Evolutionary conservation across 2,113 vertebrate species (phyloP), one percentile per base, ranked within the genome.

Genomic region (Dolichotis patagonum): DNA sequence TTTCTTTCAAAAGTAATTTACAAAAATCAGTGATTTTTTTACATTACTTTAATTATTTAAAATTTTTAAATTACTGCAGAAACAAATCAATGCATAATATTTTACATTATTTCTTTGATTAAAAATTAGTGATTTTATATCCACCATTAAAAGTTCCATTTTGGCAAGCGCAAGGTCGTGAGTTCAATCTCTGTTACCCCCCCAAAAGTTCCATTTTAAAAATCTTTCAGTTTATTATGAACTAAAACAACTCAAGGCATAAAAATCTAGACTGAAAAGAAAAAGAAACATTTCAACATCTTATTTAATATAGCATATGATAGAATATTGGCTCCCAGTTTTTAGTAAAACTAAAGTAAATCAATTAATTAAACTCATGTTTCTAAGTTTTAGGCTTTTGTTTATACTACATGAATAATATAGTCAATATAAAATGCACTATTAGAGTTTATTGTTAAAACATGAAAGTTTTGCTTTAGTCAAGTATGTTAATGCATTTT

Each of bases 291-390:
- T 60, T 43, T 43, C 35, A 91, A 80, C 35, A 46, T 60, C 4
- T 94, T 97, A 85, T 30, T 82, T 32, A 81, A 35, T 52, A 7
- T 19, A 85, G 83, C 85, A 62, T 17, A 94, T 49, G 19, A 6
- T 73, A 91, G 56, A 32, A 46, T 71, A 52, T 87, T 73, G 75
- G 26, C 71, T 84, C 22, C 13, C 7, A 22, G 56, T 43, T 94
- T 83, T 35, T 28, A 71, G 14, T 81, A 86, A 91, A 96, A 73
- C 77, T 73, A 49, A 87, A 92, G 12, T 20, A 41, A 2, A 75
- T 65, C 24, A 93, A 32, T 4, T 87, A 92, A 88, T 90, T 87
- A 91, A 93, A 75, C 12, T 69, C 46, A 41, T 38, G 82, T 78
- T 30, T 88, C n/a, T 3, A 80, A 90, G 26, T 43, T 95, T 46